phyloP scores from a whole-genome alignment of 2,113 vertebrate species.

The Sphaerodactylus townsendi region DNA sequence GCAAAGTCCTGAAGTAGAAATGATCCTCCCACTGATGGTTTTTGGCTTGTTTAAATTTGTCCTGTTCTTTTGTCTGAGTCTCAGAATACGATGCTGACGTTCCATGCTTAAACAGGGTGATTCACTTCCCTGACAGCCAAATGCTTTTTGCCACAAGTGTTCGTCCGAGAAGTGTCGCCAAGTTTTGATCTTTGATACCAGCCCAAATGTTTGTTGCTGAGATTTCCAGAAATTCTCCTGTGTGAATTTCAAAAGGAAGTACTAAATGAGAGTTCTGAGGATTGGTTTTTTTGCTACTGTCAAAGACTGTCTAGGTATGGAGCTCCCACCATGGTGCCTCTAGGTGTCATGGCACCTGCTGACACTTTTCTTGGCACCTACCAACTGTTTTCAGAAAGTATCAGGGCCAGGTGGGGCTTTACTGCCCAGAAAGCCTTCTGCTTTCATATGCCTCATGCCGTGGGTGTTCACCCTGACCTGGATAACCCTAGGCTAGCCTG shows the following conservation, averaged over 20 bases:
- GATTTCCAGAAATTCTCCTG: not conserved
- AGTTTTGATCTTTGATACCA: not conserved
- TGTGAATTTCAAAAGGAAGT: constrained; percentile 32
- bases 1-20: constrained; percentile 72
- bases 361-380: no score
- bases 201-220: not conserved
- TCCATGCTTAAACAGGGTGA: constrained; percentile 35
- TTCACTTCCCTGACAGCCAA: constrained; percentile 51
- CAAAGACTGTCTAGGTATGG: not conserved
- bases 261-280: no score
- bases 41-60: constrained; percentile 69
- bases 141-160: constrained; percentile 53
- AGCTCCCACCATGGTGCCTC: no score
- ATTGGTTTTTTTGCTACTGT: not conserved
- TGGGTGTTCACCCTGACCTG: no score
- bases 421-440: no score
- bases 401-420: no score
- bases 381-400: no score
- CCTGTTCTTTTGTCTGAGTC: constrained; percentile 65
- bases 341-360: no score
- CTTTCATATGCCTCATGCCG: no score
- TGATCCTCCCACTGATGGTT: constrained; percentile 74
- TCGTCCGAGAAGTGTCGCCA: constrained; percentile 35
- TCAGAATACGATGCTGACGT: constrained; percentile 52
- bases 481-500: no score